phyloP scores from a whole-genome alignment of 2,113 vertebrate species.

The Kryptolebias marmoratus region DNA sequence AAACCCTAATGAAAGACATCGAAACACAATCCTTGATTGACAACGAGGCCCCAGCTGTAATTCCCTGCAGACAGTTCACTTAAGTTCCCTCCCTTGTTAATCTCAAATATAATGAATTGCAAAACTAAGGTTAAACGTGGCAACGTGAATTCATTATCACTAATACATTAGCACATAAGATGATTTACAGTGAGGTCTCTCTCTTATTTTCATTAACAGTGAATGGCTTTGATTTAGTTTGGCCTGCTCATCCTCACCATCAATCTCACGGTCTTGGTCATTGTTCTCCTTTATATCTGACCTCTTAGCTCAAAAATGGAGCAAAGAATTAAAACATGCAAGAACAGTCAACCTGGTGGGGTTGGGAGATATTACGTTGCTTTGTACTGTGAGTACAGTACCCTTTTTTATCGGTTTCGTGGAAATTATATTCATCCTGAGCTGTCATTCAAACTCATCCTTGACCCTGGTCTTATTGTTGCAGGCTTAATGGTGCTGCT shows the following conservation, averaged over 20 bases:
- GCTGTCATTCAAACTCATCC: conserved; percentile 82
- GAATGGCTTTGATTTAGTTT: conserved; percentile 79
- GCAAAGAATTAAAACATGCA: conserved; percentile 71
- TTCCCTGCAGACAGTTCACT: conserved; percentile 81
- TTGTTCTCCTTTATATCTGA: conserved; percentile 75
- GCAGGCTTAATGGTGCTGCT: conserved; percentile 72
- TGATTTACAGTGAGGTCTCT: conserved; percentile 79
- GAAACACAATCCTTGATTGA: conserved; percentile 83
- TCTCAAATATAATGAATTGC: conserved; percentile 85
- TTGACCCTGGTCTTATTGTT: conserved; percentile 76
- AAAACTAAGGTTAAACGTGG: conserved; percentile 86
- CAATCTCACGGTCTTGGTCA: conserved; percentile 74
- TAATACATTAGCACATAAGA: conserved; percentile 82
- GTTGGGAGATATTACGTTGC: conserved; percentile 64
- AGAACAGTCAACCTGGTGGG: conserved; percentile 58
- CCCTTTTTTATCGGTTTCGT: conserved; percentile 70
- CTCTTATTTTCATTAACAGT: conserved; percentile 80
- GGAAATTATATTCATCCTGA: conserved; percentile 74
- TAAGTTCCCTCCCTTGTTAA: conserved; percentile 84
- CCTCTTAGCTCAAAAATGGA: conserved; percentile 69
- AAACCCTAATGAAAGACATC: conserved; percentile 80
- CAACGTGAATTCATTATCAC: conserved; percentile 84
- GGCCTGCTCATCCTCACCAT: conserved; percentile 65
- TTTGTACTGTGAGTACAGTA: conserved; percentile 70
- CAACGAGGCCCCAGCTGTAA: conserved; percentile 78